Base-by-base conservation (phyloP, 2,888 invertebrate genomes). In the Orthosia gothica region DNA sequence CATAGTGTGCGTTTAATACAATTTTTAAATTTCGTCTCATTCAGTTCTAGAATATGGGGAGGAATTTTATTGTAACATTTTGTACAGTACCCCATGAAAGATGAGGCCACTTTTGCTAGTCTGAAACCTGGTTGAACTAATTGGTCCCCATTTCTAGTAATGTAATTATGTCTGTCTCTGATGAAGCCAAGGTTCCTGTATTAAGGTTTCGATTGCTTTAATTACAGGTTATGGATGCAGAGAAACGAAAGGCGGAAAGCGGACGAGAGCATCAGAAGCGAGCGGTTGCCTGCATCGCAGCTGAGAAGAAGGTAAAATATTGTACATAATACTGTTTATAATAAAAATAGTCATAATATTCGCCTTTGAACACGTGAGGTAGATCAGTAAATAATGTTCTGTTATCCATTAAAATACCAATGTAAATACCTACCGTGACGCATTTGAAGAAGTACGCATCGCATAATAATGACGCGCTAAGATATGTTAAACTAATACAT, bases 191-290 rank as follows among this genome's bases (percentile, higher is more conserved):
- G 26, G 5, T 32, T 15, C 18, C 59, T n/a, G 23, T 47, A 5
- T n/a, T 20, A 13, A 58, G 1, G 23, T 62, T 50, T 52, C 2
- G 15, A 13, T 50, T 13, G 18, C 32, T 62, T 76, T 18, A 23
- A 18, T 63, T 55, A 23, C 88, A 98, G 98, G 99, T 99, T 45
- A 99, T 98, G 98, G 99, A 99, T 90, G 99, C 99, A 0, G 99
- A 99, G 93, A 98, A 98, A 89, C 98, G 99, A 89, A 99, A 99
- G 92, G 98, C 99, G 11, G 98, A 98, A 88, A 98, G 98, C 90
- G 99, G 99, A 75, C 97, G 98, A 13, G 99, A 99, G 90, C 99
- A 99, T 93, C 98, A 98, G 91, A 97, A 97, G 88, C 97, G 97
- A 89, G 98, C 99, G 0, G 97, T 97, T n/a, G 96, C 98, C 2